A percentile compares a stretch with the other conserved stretches of the same genome.
phyloP scores from a whole-genome alignment of 2,888 invertebrate genomes.

The Timandra comae region DNA sequence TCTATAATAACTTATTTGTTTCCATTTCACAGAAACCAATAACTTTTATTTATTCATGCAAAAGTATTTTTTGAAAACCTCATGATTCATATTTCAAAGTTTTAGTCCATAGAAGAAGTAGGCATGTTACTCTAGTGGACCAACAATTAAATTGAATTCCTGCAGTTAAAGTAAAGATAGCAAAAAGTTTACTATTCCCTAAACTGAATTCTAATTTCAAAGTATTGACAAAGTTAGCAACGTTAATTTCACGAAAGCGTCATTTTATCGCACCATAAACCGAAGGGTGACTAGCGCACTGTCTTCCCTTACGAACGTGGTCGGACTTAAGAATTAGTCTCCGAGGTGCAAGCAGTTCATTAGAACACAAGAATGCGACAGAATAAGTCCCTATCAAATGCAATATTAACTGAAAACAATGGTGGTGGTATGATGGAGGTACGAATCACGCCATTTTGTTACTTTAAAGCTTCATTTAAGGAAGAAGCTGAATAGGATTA shows the following conservation, averaged over 20 bases:
- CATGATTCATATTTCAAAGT: too few species aligned
- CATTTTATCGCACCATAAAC: constrained; percentile 45
- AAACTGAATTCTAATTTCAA: constrained; percentile 4
- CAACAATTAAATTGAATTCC: too few species aligned
- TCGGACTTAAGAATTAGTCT: constrained; percentile 53
- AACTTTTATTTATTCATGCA: too few species aligned
- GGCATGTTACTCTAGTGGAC: too few species aligned
- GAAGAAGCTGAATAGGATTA: constrained; percentile 4
- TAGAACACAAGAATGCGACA: constrained; percentile 38
- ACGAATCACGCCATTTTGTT: not conserved
- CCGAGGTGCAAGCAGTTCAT: constrained; percentile 63
- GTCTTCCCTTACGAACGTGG: constrained; percentile 61
- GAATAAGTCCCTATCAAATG: constrained; percentile 12
- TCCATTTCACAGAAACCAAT: too few species aligned
- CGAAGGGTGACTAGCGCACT: constrained; percentile 51
- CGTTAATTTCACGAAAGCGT: constrained; percentile 26
- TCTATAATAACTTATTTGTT: too few species aligned
- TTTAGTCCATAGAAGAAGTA: too few species aligned
- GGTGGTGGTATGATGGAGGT: not conserved
- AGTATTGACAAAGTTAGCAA: constrained; percentile 4
- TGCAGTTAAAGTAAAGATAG: too few species aligned
- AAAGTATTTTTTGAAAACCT: too few species aligned
- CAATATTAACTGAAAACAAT: constrained; percentile 9
- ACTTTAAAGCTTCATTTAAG: not conserved
- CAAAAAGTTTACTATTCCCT: too few species aligned